Evolutionary conservation across 2,113 vertebrate genomes (phyloP), one percentile per base, ranked within the genome.

Genomic region (Lepisosteus osseus): DNA sequence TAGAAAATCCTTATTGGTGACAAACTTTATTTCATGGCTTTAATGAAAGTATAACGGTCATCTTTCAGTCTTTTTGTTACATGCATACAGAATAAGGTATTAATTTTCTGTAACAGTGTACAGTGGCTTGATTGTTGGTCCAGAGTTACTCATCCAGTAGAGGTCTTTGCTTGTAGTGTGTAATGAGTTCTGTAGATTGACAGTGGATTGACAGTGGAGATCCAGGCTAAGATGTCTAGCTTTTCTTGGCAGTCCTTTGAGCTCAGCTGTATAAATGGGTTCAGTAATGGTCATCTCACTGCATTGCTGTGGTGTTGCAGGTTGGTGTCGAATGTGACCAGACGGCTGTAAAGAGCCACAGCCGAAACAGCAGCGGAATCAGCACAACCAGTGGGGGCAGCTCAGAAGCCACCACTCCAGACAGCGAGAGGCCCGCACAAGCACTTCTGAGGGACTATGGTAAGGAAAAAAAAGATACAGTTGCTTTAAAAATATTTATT

Each of bases 371-470:
- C 82, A 98, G 96, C 69, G 93, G 95, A 72, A 92, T 97, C 75
- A 98, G 96, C 84, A 94, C 92, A 41, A 92, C 86, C 44, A 98
- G 96, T 0, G 93, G 95, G 1, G 94, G 95, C 82, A 97, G 95
- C 77, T 92, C 86, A 0, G 96, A 98, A 75, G 91, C 95, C 62
- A 93, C 92, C 0, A 98, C 96, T 7, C 95, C 96, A 0, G 96
- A 98, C 44, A 95, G 90, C 0, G 96, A 98, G 78, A 91, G 96
- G 12, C 94, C 95, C 0, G 92, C 93, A 3, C 96, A 98, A 3
- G 95, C 95, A 7, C 91, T 98, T 7, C 88, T 97, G 7, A 89
- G 95, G 70, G 96, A 98, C 78, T 98, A 98, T 74, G 96, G 96
- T 98, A 89, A 93, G 92, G 77, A 29, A 29, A 29, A 1, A 29